phyloP scores from a whole-genome alignment of 1,140 invertebrate species.

The Eueides isabella region DNA sequence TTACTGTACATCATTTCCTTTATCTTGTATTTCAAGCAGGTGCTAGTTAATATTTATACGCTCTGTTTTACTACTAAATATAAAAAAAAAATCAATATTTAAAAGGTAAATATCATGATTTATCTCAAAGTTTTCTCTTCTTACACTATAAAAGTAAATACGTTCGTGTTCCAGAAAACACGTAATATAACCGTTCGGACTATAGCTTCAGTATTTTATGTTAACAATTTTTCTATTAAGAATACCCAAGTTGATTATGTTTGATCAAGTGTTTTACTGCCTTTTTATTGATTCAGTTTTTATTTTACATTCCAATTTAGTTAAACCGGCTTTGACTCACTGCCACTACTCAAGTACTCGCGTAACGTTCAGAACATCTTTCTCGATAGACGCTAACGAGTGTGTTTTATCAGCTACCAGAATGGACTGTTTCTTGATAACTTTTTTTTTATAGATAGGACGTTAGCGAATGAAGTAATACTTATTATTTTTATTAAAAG shows the following conservation, averaged over 20 bases:
- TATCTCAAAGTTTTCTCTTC: too few relatives aligned
- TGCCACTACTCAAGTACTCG: neutral
- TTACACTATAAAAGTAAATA: too few relatives aligned
- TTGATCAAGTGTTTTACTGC: slow-evolving; percentile 45
- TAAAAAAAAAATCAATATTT: too few relatives aligned
- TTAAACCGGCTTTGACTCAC: slow-evolving; percentile 23
- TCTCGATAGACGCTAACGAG: slow-evolving; percentile 20
- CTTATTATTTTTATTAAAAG: neutral
- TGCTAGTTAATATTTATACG: too few relatives aligned
- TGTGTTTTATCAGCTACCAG: neutral
- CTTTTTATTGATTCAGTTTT: slow-evolving; percentile 48
- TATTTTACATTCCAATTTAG: slow-evolving; percentile 34
- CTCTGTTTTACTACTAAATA: too few relatives aligned
- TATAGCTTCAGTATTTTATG: neutral
- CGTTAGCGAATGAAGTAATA: neutral
- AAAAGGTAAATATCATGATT: too few relatives aligned
- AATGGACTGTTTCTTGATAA: neutral
- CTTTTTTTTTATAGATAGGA: neutral
- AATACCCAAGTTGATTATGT: slow-evolving; percentile 37
- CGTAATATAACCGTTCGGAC: neutral
- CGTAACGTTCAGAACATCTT: neutral
- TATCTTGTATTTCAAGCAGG: too few relatives aligned
- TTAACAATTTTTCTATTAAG: slow-evolving; percentile 23
- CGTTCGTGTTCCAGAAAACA: too few relatives aligned
- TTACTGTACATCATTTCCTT: too few relatives aligned